phyloP scores from a whole-genome alignment of 2,797 vertebrate genomes.

The Masticophis lateralis region DNA sequence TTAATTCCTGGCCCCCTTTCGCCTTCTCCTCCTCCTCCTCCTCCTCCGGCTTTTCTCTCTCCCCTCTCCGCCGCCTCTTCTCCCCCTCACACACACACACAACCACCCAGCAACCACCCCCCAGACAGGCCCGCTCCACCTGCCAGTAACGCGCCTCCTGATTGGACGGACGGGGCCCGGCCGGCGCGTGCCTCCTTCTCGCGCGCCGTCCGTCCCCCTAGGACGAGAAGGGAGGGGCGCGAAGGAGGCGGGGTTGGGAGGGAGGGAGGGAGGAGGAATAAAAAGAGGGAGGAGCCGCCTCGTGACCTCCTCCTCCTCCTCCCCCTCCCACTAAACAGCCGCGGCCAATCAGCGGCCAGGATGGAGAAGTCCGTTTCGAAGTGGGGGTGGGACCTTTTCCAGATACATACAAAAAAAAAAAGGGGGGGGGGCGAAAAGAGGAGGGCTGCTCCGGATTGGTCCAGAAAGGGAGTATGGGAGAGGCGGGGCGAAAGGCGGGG shows the following conservation, averaged over 20 bases:
- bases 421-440: not conserved
- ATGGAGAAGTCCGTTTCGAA: conserved; percentile 32
- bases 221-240: not conserved
- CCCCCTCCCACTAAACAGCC: too few species aligned
- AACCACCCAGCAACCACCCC: conserved; percentile 59
- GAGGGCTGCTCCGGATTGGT: not conserved
- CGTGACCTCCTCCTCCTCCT: conserved; percentile 24
- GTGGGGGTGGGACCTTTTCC: not conserved
- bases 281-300: not conserved
- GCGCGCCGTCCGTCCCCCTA: not conserved
- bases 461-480: not conserved
- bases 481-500: not conserved
- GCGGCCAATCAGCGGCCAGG: conserved; percentile 50
- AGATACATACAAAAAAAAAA: not conserved
- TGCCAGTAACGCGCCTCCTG: conserved; percentile 66
- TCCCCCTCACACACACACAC: conserved; percentile 14
- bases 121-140: conserved; percentile 68
- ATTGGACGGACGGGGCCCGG: conserved; percentile 57
- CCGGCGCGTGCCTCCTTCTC: not conserved
- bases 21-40: too few species aligned
- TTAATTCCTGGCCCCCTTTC: not conserved
- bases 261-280: not conserved
- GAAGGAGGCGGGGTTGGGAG: not conserved
- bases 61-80: conserved; percentile 6
- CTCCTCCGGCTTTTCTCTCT: not conserved